Conservation (phyloP, 2,888 invertebrate species). For the Leptopterna dolabrata region DNA sequence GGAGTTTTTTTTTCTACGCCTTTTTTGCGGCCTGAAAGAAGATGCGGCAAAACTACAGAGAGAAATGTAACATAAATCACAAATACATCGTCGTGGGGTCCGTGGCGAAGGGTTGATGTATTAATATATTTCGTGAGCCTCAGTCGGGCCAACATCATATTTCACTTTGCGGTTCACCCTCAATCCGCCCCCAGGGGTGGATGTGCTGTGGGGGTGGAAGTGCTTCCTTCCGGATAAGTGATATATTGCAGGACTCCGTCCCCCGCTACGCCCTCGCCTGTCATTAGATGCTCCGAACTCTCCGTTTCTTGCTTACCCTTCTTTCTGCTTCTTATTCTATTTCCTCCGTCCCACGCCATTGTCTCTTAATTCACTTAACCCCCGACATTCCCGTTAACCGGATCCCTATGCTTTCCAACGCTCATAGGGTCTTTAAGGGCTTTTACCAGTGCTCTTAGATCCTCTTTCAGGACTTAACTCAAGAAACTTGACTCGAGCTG, state of each 20-base stretch:
- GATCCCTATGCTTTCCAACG: not conserved
- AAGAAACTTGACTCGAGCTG: no score
- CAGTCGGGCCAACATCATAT: conserved; percentile 42
- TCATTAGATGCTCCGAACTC: conserved; percentile 38
- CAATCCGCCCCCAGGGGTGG: not conserved
- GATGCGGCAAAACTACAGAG: conserved; percentile 20
- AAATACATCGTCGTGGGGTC: conserved; percentile 14
- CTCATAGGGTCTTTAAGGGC: not conserved
- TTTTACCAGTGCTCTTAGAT: not conserved
- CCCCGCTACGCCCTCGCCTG: conserved; percentile 6
- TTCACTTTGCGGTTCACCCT: conserved; percentile 42
- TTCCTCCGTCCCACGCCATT: conserved; percentile 29
- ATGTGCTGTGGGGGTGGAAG: conserved; percentile 37
- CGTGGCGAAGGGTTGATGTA: conserved; percentile 28
- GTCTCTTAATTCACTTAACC: conserved; percentile 44
- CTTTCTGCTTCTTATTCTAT: not conserved
- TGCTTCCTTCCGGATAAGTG: conserved; percentile 51
- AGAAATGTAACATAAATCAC: conserved; percentile 45
- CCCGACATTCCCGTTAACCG: not conserved
- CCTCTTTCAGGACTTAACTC: no score
- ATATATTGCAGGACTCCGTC: conserved; percentile 18
- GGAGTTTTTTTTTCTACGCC: not conserved
- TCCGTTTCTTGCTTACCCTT: not conserved
- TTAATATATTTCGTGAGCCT: conserved; percentile 49
- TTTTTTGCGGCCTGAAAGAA: not conserved